Conservation (phyloP, 1,140 invertebrate genomes). For the Octopus bimaculoides region DNA sequence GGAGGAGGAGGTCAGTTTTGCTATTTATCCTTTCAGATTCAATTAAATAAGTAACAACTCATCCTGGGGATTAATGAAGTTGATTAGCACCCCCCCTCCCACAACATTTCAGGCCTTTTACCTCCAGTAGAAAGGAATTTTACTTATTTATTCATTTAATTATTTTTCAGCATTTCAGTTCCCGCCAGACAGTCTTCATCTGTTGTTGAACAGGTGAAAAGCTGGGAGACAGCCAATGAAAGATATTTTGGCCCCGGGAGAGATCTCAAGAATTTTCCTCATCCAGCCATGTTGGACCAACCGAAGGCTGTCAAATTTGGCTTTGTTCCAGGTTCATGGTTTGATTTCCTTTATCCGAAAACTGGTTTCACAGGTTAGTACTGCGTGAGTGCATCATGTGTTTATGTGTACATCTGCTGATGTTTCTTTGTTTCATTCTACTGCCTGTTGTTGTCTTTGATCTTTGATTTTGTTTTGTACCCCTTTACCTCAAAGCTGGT, state of each 20-base stretch:
- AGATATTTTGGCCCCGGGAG: constrained; percentile 60
- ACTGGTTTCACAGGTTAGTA: constrained; percentile 75
- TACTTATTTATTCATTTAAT: too few species aligned
- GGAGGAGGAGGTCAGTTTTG: too few species aligned
- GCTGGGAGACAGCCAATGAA: constrained; percentile 45
- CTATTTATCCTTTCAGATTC: too few species aligned
- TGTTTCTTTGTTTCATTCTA: background rate
- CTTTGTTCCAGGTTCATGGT: constrained; percentile 93
- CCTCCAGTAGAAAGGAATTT: too few species aligned
- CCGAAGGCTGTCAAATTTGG: constrained; percentile 77
- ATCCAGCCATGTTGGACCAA: constrained; percentile 65
- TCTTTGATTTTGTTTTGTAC: background rate
- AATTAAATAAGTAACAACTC: too few species aligned
- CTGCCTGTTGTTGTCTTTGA: background rate
- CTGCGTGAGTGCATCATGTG: too few species aligned
- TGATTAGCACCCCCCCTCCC: too few species aligned
- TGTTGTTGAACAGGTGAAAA: constrained; percentile 21
- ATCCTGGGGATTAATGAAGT: too few species aligned
- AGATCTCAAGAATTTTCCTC: constrained; percentile 69
- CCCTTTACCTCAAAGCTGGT: background rate
- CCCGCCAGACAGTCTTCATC: background rate
- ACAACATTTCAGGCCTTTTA: too few species aligned
- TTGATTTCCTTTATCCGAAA: constrained; percentile 88
- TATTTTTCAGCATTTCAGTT: background rate
- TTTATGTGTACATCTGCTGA: background rate